These are phyloP conservation scores for Oligia fasciuncula DNA, from an alignment of 2,888 invertebrate genomes.

Conservation along the genomic window DNA sequence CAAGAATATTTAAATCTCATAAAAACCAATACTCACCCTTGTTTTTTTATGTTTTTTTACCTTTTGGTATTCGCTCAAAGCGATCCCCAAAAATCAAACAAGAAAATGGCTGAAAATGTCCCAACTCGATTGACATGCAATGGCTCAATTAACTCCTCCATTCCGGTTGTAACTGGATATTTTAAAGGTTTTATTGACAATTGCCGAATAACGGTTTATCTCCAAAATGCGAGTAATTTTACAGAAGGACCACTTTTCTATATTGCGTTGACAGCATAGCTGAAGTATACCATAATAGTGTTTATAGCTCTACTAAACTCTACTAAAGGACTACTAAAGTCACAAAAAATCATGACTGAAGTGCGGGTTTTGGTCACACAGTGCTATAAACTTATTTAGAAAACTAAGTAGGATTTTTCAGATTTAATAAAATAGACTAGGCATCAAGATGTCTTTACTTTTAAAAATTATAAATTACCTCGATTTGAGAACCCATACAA, in stretches of 20 bases:
- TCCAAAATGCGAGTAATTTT: background rate
- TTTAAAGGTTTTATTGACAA: constrained; percentile 69
- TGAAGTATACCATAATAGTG: background rate
- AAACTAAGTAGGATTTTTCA: background rate
- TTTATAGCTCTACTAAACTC: too few relatives aligned
- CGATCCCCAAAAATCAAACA: constrained; percentile 27
- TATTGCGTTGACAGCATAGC: background rate
- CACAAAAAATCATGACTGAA: too few relatives aligned
- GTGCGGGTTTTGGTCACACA: too few relatives aligned
- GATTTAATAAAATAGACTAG: background rate
- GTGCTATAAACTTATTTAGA: background rate
- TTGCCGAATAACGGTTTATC: constrained; percentile 38
- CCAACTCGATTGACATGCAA: constrained; percentile 45
- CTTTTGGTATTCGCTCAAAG: background rate
- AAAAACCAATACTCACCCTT: background rate
- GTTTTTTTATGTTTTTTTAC: background rate
- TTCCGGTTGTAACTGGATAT: constrained; percentile 62
- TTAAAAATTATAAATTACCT: too few relatives aligned
- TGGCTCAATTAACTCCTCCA: constrained; percentile 66
- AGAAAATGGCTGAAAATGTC: constrained; percentile 17
- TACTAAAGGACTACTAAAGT: too few relatives aligned
- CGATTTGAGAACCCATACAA: background rate
- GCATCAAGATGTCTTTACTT: background rate
- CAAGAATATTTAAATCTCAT: background rate
- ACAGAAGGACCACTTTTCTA: constrained; percentile 21